Evolutionary conservation across 1,140 invertebrate genomes (phyloP).

Genomic region (Brachionus paranguensis): DNA sequence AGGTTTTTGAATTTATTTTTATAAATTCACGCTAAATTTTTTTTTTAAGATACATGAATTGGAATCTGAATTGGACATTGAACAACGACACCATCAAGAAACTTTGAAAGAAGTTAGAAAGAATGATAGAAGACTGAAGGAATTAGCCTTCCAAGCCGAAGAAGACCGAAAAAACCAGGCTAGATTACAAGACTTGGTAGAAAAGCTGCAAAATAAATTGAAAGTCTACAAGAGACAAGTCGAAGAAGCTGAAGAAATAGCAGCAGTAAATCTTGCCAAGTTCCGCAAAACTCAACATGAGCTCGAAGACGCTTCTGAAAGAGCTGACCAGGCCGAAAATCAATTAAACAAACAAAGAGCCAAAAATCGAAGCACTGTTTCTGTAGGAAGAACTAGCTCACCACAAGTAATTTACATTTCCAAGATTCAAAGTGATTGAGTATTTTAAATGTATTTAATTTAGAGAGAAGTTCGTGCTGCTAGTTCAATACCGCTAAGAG

Average conservation of each 20-base stretch:
- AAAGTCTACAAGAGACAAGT: slow-evolving; percentile 99
- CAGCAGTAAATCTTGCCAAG: slow-evolving; percentile 94
- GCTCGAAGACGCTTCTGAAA: slow-evolving; percentile 85
- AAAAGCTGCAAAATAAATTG: slow-evolving; percentile 98
- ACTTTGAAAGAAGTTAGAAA: slow-evolving; percentile 68
- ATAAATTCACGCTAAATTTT: not conserved
- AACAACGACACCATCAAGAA: slow-evolving; percentile 82
- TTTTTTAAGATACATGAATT: slow-evolving; percentile 62
- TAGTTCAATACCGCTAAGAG: not conserved
- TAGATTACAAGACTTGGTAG: slow-evolving; percentile 92
- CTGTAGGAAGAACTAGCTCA: slow-evolving; percentile 4
- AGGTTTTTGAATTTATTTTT: slow-evolving; percentile 41
- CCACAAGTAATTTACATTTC: not conserved
- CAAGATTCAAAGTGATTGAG: not conserved
- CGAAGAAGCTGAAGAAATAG: slow-evolving; percentile 96
- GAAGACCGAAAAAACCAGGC: slow-evolving; percentile 97
- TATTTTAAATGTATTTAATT: not conserved
- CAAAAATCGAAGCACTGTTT: slow-evolving; percentile 74
- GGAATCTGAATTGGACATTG: slow-evolving; percentile 92
- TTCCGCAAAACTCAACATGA: slow-evolving; percentile 78
- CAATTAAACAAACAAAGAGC: slow-evolving; percentile 94
- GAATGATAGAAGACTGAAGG: slow-evolving; percentile 68
- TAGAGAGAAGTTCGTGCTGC: slow-evolving; percentile 13
- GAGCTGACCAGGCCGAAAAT: slow-evolving; percentile 92
- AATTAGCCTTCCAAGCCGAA: slow-evolving; percentile 82